These are phyloP conservation scores for Apodemus agrarius DNA, from an alignment of 2,797 vertebrate species.

Conservation along the genomic window DNA sequence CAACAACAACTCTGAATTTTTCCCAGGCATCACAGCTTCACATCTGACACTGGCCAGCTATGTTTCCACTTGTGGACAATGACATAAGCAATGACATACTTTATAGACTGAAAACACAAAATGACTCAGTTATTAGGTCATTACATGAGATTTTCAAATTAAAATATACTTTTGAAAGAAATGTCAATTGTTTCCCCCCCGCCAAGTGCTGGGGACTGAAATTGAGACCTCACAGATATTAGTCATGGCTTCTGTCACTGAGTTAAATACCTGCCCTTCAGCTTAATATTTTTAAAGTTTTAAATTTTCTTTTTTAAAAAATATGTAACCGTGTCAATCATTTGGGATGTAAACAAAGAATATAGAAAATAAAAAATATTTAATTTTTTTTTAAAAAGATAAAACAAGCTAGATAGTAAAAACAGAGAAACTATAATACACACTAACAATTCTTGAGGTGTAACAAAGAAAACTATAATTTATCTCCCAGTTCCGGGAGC, in stretches of 20 bases:
- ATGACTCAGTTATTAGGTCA: neutral
- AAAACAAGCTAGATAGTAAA: slow-evolving; percentile 33
- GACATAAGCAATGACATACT: neutral
- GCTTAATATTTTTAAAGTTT: neutral
- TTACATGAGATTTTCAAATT: slow-evolving; percentile 44
- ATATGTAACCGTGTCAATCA: too few species aligned
- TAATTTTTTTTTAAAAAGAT: neutral
- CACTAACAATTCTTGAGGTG: slow-evolving; percentile 22
- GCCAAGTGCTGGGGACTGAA: neutral
- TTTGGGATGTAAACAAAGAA: too few species aligned
- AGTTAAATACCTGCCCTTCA: neutral
- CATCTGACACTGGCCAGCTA: neutral
- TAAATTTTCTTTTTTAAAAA: neutral
- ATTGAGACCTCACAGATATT: neutral
- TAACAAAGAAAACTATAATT: slow-evolving; percentile 53
- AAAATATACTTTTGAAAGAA: neutral
- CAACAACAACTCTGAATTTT: neutral
- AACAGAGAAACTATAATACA: slow-evolving; percentile 24
- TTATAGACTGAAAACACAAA: neutral
- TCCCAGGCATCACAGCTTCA: neutral
- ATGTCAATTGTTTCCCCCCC: neutral
- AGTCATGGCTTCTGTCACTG: neutral
- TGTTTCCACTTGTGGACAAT: slow-evolving; percentile 11
- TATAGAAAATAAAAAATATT: too few species aligned
- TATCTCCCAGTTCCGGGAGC: slow-evolving; percentile 42